A percentile compares a stretch with the other conserved stretches of the same genome.
These are phyloP conservation scores for Protobothrops mucrosquamatus DNA, from an alignment of 2,113 vertebrate species.

Conservation along the genomic window DNA sequence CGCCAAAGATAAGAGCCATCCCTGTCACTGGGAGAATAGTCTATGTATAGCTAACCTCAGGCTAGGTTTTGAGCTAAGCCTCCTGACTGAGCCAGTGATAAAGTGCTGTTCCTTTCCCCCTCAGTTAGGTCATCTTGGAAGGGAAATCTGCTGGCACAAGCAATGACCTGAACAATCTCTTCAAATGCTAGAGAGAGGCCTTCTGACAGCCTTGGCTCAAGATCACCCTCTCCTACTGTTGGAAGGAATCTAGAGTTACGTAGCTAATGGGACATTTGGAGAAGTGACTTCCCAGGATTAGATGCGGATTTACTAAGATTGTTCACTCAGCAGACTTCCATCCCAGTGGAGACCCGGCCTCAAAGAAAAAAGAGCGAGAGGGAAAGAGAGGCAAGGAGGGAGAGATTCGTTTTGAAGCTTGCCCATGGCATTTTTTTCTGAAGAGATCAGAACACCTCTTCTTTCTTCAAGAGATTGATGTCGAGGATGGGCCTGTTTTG, in stretches of 20 bases:
- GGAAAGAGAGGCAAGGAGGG: not conserved
- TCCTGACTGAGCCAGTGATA: not conserved
- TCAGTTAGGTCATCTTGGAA: not conserved
- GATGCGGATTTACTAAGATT: conserved; percentile 47
- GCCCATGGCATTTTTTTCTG: not conserved
- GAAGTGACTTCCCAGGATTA: conserved; percentile 43
- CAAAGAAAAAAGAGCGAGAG: not conserved
- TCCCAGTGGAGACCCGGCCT: not conserved
- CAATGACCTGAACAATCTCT: conserved; percentile 14
- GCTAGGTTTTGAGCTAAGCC: conserved; percentile 28
- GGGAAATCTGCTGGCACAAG: conserved; percentile 40
- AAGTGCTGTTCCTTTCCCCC: not conserved
- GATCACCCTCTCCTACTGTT: conserved; percentile 38
- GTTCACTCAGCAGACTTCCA: conserved; percentile 32
- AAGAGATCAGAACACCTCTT: not conserved
- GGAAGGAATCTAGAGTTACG: conserved; percentile 54
- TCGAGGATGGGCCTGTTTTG: not conserved
- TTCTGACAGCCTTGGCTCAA: conserved; percentile 13
- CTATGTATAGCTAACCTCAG: not conserved
- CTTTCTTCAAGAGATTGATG: not conserved
- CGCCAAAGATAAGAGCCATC: not conserved
- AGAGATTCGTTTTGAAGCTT: conserved; percentile 38
- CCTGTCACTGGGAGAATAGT: not conserved
- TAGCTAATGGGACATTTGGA: conserved; percentile 47
- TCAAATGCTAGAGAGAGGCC: not conserved